phyloP scores from a whole-genome alignment of 2,888 invertebrate genomes.

The Spodoptera exigua region DNA sequence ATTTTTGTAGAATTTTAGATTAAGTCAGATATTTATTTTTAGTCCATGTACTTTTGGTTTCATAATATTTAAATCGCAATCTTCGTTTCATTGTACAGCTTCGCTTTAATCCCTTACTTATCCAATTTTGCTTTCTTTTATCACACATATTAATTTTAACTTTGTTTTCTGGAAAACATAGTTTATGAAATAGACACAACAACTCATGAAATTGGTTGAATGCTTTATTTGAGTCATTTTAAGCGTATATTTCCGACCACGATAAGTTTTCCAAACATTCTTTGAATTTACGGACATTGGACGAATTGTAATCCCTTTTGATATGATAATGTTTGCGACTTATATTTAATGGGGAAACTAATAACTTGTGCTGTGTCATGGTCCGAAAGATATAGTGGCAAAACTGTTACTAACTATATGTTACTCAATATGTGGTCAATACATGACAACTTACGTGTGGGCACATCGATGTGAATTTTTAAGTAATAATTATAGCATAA shows the following conservation, averaged over 20 bases:
- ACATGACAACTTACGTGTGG: constrained; percentile 4
- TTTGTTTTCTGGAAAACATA: neutral
- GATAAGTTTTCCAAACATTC: neutral
- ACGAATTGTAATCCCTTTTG: neutral
- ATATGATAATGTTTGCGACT: neutral
- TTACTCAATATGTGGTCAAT: constrained; percentile 10
- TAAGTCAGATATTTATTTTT: neutral
- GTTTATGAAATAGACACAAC: neutral
- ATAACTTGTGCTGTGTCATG: constrained; percentile 10
- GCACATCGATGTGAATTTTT: constrained; percentile 3
- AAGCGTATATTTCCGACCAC: neutral
- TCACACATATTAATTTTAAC: neutral
- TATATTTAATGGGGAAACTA: neutral
- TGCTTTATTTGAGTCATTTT: neutral
- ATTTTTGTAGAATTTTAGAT: no score
- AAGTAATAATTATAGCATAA: constrained; percentile 4
- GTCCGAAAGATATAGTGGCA: constrained; percentile 5
- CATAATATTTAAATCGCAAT: neutral
- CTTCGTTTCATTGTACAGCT: neutral
- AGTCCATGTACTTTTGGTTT: neutral
- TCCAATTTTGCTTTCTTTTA: neutral
- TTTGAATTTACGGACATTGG: neutral
- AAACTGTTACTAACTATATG: neutral
- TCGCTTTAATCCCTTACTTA: constrained; percentile 2
- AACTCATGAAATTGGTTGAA: neutral